A percentile compares a stretch with the other conserved stretches of the same genome.
phyloP scores from a whole-genome alignment of 2,888 invertebrate species.

The Heliconius cydno region DNA sequence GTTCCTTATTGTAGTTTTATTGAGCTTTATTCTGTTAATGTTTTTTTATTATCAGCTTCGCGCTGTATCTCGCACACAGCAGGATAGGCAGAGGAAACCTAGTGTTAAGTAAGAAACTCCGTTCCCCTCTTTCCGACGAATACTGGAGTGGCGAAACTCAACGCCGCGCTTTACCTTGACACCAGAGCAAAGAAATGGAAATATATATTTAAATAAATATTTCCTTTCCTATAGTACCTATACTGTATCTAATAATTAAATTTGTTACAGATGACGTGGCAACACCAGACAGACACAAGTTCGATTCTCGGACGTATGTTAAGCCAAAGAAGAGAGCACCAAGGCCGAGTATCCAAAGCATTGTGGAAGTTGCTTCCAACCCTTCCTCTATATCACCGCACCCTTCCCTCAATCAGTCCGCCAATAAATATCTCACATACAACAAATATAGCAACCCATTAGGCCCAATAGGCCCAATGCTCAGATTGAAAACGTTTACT shows the following conservation, averaged over 20 bases:
- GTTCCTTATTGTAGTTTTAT: not conserved
- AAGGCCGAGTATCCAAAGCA: slow-evolving; percentile 85
- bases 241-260: not conserved
- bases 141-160: no score
- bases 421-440: slow-evolving; percentile 74
- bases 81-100: no score
- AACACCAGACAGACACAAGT: slow-evolving; percentile 77
- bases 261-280: slow-evolving; percentile 67
- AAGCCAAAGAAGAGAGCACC: slow-evolving; percentile 85
- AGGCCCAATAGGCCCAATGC: slow-evolving; percentile 69
- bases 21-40: not conserved
- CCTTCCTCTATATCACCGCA: slow-evolving; percentile 62
- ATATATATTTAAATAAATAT: no score
- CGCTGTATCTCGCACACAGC: no score
- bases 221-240: no score
- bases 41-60: no score
- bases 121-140: no score
- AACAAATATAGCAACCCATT: slow-evolving; percentile 74
- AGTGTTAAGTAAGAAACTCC: no score
- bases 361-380: slow-evolving; percentile 67
- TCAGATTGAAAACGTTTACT: slow-evolving; percentile 76
- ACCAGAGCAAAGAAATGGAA: no score
- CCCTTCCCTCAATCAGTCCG: slow-evolving; percentile 55
- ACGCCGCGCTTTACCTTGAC: no score
- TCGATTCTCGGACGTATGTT: slow-evolving; percentile 88